Base-by-base conservation (phyloP, 2,888 invertebrate genomes). In the Platynereis dumerilii region DNA sequence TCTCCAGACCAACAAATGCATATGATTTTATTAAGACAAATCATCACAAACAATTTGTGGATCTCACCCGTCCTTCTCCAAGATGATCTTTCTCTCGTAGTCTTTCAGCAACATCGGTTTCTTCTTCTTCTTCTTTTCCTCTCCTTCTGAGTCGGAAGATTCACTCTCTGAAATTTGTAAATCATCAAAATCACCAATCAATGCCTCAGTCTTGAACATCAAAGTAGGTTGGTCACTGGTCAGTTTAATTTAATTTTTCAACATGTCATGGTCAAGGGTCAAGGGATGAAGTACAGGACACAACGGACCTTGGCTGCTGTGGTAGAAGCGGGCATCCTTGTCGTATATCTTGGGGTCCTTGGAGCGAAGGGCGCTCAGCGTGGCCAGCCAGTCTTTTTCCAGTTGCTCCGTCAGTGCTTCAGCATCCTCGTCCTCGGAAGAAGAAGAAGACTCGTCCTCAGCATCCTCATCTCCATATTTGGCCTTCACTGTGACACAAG, bases 271-370 rank as follows among this genome's bases (percentile, higher is more conserved):
- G n/a, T n/a, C n/a, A n/a, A n/a, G n/a, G n/a, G n/a, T n/a, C n/a
- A n/a, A n/a, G n/a, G n/a, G n/a, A n/a, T n/a, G n/a, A n/a, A n/a
- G n/a, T n/a, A n/a, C n/a, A n/a, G n/a, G n/a, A n/a, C n/a, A n/a
- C n/a, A n/a, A n/a, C n/a, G n/a, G n/a, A 48, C 56, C 29, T 56
- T 57, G 56, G 7, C 45, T 92, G 93, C 60, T 87, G 87, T 34
- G 88, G 68, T 73, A 80, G 64, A 80, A 80, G 29, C 72, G 72
- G 22, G 67, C 68, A 61, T 88, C 87, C 48, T 90, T 88, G 78
- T 96, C 90, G 83, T 97, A 97, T 70, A 96, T 95, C 73, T 88
- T 87, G 0, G 96, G 93, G 86, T 96, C 93, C 79, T 92, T 93
- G 55, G 89, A 91, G 82, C 96, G 96, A 55, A 98, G 84, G 59